Base-by-base conservation (phyloP, 1,140 invertebrate species). In the Musca vetustissima region DNA sequence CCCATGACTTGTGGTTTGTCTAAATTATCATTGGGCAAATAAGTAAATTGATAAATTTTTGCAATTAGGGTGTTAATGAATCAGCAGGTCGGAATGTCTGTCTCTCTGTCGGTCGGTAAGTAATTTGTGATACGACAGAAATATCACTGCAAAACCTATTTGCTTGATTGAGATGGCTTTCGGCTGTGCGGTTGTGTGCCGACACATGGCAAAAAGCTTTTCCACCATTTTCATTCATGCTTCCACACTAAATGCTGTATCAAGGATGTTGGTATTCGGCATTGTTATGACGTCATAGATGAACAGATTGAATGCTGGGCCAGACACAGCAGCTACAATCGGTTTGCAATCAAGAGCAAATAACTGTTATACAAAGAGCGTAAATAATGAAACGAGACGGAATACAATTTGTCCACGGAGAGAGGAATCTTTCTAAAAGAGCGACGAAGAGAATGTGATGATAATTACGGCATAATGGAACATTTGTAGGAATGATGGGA, bases 221-320 rank as follows among this genome's bases (percentile, higher is more conserved):
- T 36, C 57, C 57, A 25, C 57, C 57, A 61, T 61, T 61, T 61
- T 61, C 57, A 61, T 61, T 61, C 57, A 61, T 61, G 36, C 57
- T 61, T 61, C 28, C 57, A 61, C 36, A 43, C n/a, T n/a, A 43
- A 43, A 11, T 43, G 36, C 11, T 43, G 13, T 13, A 43, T 4
- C 4, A 43, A 43, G 36, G 36, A 53, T 53, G 9, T 53, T 17
- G n/a, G 17, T 2, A 4, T 21, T 19, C 8, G n/a, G 6, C 22
- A 53, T 53, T 53, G 50, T 24, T 43, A 43, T 43, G 36, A 43
- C 36, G 36, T 43, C 36, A 43, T 43, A 9, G 36, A 43, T 43
- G 36, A 43, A 43, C 36, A 8, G 36, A 43, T 43, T 43, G 36
- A 43, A 43, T 43, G 36, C 36, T 43, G 36, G 36, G 36, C 11